phyloP scores from a whole-genome alignment of 1,140 invertebrate genomes.

The Archivesica marissinica region DNA sequence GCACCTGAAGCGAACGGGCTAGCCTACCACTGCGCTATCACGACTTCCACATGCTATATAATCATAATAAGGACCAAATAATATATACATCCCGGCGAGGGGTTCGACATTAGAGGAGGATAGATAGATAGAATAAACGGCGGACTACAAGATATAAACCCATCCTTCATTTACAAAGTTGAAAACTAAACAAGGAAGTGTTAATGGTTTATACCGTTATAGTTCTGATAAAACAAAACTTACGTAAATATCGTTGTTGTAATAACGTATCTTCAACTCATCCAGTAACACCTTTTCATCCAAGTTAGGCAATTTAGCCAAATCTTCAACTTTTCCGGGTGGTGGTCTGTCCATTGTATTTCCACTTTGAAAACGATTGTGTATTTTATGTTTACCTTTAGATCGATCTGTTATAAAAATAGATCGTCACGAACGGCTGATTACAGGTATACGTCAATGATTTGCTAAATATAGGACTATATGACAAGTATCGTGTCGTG shows the following conservation, averaged over 20 bases:
- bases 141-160: no score
- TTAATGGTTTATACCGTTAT: not conserved
- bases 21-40: no score
- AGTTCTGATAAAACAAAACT: slow-evolving; percentile 63
- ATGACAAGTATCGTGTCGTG: no score
- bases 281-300: slow-evolving; percentile 81
- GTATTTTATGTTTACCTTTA: not conserved
- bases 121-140: no score
- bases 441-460: slow-evolving; percentile 27
- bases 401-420: slow-evolving; percentile 17
- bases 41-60: no score
- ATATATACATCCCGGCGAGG: no score
- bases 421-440: not conserved
- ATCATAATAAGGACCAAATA: no score
- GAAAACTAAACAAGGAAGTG: slow-evolving; percentile 34
- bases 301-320: slow-evolving; percentile 80
- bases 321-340: slow-evolving; percentile 77
- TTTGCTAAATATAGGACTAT: not conserved
- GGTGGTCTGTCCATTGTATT: slow-evolving; percentile 67
- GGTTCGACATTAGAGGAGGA: no score
- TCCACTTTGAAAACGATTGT: slow-evolving; percentile 3
- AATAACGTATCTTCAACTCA: slow-evolving; percentile 80
- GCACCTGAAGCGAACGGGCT: no score
- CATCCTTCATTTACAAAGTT: no score
- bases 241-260: slow-evolving; percentile 81